phyloP scores from a whole-genome alignment of 2,888 invertebrate species.

The Philopedon plagiatum region DNA sequence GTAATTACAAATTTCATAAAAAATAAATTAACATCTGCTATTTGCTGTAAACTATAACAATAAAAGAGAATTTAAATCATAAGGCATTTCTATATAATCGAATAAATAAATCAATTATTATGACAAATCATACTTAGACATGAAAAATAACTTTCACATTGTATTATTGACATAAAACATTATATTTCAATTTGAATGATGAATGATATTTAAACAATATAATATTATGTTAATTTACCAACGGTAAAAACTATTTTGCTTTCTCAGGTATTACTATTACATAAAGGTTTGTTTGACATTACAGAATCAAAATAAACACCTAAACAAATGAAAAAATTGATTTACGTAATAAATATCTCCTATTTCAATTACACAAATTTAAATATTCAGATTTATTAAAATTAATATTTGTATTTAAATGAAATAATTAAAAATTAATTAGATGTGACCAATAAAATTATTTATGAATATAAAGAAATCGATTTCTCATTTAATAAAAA shows the following conservation, averaged over 20 bases:
- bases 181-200: not conserved
- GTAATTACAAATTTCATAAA: no score
- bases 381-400: conserved; percentile 1
- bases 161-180: conserved; percentile 7
- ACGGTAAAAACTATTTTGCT: not conserved
- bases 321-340: not conserved
- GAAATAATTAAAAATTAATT: not conserved
- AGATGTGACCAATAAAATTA: not conserved
- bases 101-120: not conserved
- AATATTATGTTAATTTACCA: conserved; percentile 10
- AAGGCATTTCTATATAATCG: not conserved
- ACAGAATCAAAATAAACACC: conserved; percentile 1
- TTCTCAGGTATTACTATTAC: conserved; percentile 8
- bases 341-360: not conserved
- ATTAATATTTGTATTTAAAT: not conserved
- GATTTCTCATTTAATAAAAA: not conserved
- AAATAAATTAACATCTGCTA: no score
- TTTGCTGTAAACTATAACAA: not conserved
- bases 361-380: not conserved
- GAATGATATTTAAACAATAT: conserved; percentile 4
- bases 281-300: not conserved
- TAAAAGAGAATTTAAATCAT: not conserved
- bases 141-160: conserved; percentile 10
- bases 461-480: not conserved
- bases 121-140: not conserved